Base-by-base conservation (phyloP, 2,113 vertebrate species). In the Paratilapia polleni region DNA sequence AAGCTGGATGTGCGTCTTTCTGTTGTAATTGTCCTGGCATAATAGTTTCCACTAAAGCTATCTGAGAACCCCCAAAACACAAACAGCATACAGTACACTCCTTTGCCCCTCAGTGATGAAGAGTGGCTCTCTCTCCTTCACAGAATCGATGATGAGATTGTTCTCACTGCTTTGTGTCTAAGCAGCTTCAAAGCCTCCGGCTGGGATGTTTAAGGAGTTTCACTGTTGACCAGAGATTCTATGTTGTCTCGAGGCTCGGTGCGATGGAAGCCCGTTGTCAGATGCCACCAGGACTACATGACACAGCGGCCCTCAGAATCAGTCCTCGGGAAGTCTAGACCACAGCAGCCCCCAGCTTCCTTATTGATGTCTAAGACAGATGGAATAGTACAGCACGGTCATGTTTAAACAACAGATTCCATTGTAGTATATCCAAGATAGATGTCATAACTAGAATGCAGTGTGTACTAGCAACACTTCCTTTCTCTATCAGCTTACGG, bases 31-130 rank as follows among this genome's bases (percentile, higher is more conserved):
- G 64, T 75, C 54, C 61, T 79, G 83, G 82, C 81, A 91, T 93
- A 91, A 95, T 93, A 93, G 89, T 94, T 95, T 95, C 94, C 94
- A 89, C 68, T 22, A 57, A 87, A 60, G 66, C 57, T 63, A 34
- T 80, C 26, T 59, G 85, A 73, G 77, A 62, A 62, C 54, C 68
- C 28, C 31, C 36, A 60, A 47, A 24, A 41, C 11, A 19, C 36
- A 70, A n/a, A 52, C 19, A 24, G 7, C 11, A 77, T 8, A 66
- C 49, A 41, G 7, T 14, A 77, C 14, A 11, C 59, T 14, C 17
- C 9, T 34, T 12, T 26, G 24, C 31, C 28, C 12, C 38, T 19
- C 1, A 20, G 0, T 77, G 56, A 43, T 36, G 2, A 49, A n/a
- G 22, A 73, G 26, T 24, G 66, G 28, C 17, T 60, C 41, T 59